Conservation (phyloP, 2,797 vertebrate species). For the Florisuga fusca region DNA sequence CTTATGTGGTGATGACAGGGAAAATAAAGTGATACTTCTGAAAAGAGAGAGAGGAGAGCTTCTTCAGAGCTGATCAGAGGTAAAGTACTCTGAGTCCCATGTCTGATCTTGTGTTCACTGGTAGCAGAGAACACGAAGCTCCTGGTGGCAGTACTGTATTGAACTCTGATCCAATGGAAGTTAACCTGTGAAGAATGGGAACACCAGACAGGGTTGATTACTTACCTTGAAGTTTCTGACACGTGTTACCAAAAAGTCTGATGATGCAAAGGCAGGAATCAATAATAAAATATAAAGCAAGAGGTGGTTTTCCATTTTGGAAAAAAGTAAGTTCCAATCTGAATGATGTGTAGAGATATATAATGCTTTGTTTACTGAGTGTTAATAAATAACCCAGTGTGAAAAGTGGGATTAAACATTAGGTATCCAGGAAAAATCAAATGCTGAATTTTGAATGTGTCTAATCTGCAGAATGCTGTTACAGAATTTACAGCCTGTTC, state of each 20-base stretch:
- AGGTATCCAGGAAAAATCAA: constrained; percentile 29
- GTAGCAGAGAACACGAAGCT: neutral
- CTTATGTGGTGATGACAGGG: neutral
- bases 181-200: neutral
- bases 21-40: neutral
- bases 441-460: neutral
- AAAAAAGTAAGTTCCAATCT: neutral
- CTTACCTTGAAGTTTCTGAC: constrained; percentile 76
- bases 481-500: neutral
- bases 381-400: constrained; percentile 64
- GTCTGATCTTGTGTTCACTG: neutral
- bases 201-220: neutral
- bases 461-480: neutral
- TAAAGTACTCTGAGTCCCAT: neutral
- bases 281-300: constrained; percentile 57
- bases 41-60: neutral
- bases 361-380: constrained; percentile 27
- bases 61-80: neutral
- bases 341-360: neutral
- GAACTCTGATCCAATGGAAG: neutral
- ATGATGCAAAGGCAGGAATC: constrained; percentile 54
- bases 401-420: constrained; percentile 74
- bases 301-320: constrained; percentile 46
- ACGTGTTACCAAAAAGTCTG: constrained; percentile 49
- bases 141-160: neutral